phyloP scores from a whole-genome alignment of 2,797 vertebrate genomes.

The Helicolenus hilgendorfi region DNA sequence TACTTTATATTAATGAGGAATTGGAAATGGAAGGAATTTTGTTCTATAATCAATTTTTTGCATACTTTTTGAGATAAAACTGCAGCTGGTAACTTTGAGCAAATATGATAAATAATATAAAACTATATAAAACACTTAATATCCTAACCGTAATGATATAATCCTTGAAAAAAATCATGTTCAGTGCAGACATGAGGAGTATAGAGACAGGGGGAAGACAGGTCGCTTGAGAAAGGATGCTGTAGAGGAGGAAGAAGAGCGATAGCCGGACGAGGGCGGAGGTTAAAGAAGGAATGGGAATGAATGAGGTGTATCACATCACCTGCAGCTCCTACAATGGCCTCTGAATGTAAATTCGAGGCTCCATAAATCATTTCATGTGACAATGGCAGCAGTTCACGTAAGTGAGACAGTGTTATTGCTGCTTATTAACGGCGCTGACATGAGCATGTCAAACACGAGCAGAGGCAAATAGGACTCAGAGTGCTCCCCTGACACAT shows the following conservation, averaged over 20 bases:
- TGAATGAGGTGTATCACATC: constrained; percentile 45
- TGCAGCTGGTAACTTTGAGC: too few relatives aligned
- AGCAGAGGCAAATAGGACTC: constrained; percentile 52
- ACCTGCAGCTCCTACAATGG: constrained; percentile 44
- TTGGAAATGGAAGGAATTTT: too few relatives aligned
- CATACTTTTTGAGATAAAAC: too few relatives aligned
- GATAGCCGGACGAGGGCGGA: not conserved
- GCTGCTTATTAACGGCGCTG: constrained; percentile 73
- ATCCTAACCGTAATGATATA: too few relatives aligned
- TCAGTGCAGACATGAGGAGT: not conserved
- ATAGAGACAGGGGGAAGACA: constrained; percentile 3
- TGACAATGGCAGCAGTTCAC: constrained; percentile 53
- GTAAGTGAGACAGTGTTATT: constrained; percentile 54
- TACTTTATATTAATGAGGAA: too few relatives aligned
- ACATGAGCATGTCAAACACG: constrained; percentile 76
- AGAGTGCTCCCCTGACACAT: constrained; percentile 43
- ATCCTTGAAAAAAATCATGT: too few relatives aligned
- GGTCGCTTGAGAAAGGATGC: constrained; percentile 33
- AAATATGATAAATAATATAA: too few relatives aligned
- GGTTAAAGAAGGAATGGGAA: constrained; percentile 47
- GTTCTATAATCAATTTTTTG: too few relatives aligned
- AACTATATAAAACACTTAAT: too few relatives aligned
- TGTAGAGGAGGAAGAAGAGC: constrained; percentile 2
- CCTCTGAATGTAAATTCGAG: constrained; percentile 67
- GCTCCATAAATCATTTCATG: constrained; percentile 65